phyloP scores from a whole-genome alignment of 2,113 vertebrate species.

The Caracal caracal region DNA sequence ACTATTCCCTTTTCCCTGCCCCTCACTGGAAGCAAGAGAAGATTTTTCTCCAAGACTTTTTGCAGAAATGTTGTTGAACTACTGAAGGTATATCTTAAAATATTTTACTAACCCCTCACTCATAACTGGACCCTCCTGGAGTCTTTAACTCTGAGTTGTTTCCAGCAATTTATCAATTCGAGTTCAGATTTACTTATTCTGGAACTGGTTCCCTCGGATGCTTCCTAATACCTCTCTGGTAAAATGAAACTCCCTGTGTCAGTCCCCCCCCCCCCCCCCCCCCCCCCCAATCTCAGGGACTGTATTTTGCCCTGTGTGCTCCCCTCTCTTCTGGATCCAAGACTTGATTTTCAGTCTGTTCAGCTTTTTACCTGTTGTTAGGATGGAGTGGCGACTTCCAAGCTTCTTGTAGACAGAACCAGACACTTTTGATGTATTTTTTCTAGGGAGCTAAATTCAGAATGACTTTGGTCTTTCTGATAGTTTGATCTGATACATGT shows the following conservation, averaged over 20 bases:
- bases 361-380: not conserved
- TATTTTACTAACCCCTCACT: too few species aligned
- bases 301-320: not conserved
- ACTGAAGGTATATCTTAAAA: not conserved
- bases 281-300: not conserved
- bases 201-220: not conserved
- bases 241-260: not conserved
- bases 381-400: not conserved
- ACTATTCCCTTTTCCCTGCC: not conserved
- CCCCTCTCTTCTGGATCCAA: not conserved
- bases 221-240: not conserved
- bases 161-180: not conserved
- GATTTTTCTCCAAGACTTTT: not conserved
- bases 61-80: not conserved
- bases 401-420: not conserved
- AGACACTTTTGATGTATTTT: not conserved
- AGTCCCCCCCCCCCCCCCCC: rapidly evolving
- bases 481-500: not conserved
- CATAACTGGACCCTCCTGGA: too few species aligned
- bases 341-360: not conserved
- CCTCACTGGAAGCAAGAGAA: not conserved
- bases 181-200: not conserved
- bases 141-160: not conserved
- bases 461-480: not conserved
- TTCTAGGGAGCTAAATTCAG: not conserved